phyloP scores from a whole-genome alignment of 2,888 invertebrate genomes.

The Strigamia crassipes region DNA sequence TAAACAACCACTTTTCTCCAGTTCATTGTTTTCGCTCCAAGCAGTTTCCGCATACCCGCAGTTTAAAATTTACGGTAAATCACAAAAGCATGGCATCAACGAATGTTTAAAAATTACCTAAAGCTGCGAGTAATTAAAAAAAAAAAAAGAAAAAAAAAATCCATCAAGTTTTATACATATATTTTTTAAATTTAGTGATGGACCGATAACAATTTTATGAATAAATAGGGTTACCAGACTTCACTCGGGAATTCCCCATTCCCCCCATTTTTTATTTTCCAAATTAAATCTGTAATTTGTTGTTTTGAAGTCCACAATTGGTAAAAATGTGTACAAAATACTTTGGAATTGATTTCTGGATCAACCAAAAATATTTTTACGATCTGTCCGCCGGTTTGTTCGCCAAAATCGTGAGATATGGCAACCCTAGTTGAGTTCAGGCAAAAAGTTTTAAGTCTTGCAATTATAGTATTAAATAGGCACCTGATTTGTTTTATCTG shows the following conservation, averaged over 20 bases:
- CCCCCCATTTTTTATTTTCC: not conserved
- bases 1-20: not conserved
- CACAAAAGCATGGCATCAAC: slow-evolving; percentile 14
- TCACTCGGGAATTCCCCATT: not conserved
- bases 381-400: not conserved
- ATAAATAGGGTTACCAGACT: not conserved
- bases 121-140: not conserved
- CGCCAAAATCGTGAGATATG: not conserved
- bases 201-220: not conserved
- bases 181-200: not conserved
- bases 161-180: not conserved
- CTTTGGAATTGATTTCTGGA: not conserved
- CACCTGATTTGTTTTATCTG: not conserved
- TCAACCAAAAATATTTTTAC: not conserved
- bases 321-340: not conserved
- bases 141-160: not conserved
- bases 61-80: not conserved
- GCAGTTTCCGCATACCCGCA: not conserved
- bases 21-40: not conserved
- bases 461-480: not conserved
- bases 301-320: not conserved
- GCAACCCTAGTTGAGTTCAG: not conserved
- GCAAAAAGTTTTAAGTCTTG: not conserved
- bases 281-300: not conserved
- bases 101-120: not conserved